Evolutionary conservation across 2,797 vertebrate genomes (phyloP), one percentile per base, ranked within the genome.

Genomic region (Falco columbarius): DNA sequence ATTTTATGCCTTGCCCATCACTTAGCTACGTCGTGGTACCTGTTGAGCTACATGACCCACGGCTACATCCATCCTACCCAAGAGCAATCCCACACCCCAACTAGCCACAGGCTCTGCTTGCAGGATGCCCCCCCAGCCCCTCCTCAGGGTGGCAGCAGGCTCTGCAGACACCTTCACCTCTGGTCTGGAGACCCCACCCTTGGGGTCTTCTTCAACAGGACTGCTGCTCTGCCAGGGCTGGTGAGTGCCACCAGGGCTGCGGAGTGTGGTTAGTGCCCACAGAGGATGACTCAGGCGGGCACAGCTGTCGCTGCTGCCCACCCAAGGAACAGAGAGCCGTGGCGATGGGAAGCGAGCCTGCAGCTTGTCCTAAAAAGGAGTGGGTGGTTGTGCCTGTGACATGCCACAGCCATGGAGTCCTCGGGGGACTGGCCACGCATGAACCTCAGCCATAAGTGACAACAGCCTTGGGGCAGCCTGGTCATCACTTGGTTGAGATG

Each of bases 351-450:
- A 61, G 14, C 0, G 3, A 90, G 65, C 40, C 55, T 71, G 52
- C 56, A 61, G 67, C 29, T 76, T 71, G 26, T 51, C 79, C 85
- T 56, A 30, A 40, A 40, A 75, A 94, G 4, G 34, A 46, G 27
- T 4, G 26, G 7, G 8, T 47, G 34, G 12, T 30, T 3, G 0
- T 54, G 76, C 17, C 62, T 49, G 44, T 47, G 71, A 27, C 54
- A 3, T 14, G 21, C 19, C 46, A 47, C 17, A 3, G 1, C 17
- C 13, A 10, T 0, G 0, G n/a, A 42, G 15, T 91, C 14, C 65
- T 62, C 0, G 0, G 42, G 47, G 67, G 2, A 12, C 22, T 19
- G 42, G 27, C 24, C 32, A 2, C 0, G 1, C 14, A 2, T 8
- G 17, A 82, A 19, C 47, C 70, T n/a, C 66, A 51, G 12, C 32